A percentile compares a stretch with the other conserved stretches of the same genome.
phyloP scores from a whole-genome alignment of 2,797 vertebrate species.

The Meda fulgida region DNA sequence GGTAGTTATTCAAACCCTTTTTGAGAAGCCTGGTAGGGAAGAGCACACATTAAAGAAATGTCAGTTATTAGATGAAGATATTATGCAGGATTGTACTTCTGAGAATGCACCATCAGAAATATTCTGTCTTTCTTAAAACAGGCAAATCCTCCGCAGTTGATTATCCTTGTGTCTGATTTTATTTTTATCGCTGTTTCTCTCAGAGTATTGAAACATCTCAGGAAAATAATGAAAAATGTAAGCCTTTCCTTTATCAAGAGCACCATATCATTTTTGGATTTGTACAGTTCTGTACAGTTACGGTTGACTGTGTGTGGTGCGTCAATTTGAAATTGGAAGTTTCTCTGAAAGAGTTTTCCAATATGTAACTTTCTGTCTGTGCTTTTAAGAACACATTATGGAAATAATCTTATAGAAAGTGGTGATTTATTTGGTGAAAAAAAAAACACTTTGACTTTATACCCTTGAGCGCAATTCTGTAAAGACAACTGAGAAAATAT shows the following conservation, averaged over 20 bases:
- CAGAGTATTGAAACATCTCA: conserved; percentile 13
- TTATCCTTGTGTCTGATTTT: conserved; percentile 27
- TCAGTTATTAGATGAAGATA: conserved; percentile 76
- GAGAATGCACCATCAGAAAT: conserved; percentile 60
- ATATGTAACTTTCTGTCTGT: neutral
- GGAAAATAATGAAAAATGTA: conserved; percentile 4
- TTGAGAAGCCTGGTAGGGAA: conserved; percentile 65
- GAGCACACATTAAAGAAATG: conserved; percentile 68
- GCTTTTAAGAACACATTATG: neutral
- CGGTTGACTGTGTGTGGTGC: neutral
- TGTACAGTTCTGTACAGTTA: neutral
- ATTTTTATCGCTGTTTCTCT: neutral
- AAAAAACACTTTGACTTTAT: neutral
- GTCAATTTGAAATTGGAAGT: neutral
- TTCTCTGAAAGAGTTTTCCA: neutral
- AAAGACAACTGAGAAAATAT: neutral
- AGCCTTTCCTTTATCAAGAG: conserved; percentile 8
- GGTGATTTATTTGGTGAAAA: neutral
- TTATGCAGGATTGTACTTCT: conserved; percentile 71
- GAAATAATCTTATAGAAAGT: neutral
- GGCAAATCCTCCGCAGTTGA: conserved; percentile 1
- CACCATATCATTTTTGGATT: neutral
- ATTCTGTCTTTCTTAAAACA: conserved; percentile 1
- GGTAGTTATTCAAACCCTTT: conserved; percentile 77
- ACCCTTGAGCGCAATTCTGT: neutral